Base-by-base conservation (phyloP, 2,888 invertebrate genomes). In the Hypercompe scribonia region DNA sequence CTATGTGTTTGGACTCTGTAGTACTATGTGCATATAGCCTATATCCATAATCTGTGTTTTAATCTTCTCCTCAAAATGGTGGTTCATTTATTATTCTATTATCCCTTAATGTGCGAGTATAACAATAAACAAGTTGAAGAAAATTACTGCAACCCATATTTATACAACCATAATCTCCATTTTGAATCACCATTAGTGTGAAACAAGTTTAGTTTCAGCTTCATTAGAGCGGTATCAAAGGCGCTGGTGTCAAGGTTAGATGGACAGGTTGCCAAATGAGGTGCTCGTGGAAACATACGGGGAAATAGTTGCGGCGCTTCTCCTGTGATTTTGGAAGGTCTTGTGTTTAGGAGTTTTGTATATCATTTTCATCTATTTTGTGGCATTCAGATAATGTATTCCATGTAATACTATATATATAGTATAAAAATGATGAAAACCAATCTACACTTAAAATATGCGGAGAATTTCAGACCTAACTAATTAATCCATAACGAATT, bases 201-300 rank as follows among this genome's bases (percentile, higher is more conserved):
- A 70, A 73, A 73, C 71, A 76, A 70, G 73, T 81, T 67, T 31
- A 75, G 65, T 71, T 69, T 71, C 21, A 74, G 72, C 69, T 69
- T 82, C 86, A 86, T 87, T 85, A 82, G 70, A 79, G 71, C 63
- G 69, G 76, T 81, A 80, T 76, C 74, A 76, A 65, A 71, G 70
- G 42, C 73, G 75, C 67, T 76, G 78, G 68, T 74, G 81, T 73
- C 78, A 84, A 79, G 83, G 75, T 68, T 77, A 66, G 79, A 84
- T 73, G 81, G 84, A 81, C 83, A 83, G 76, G 75, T 72, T 76
- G 36, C 76, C 36, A 80, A 81, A 83, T 83, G 84, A 84, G 81
- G 79, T 78, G 74, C 67, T 18, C 10, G 42, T 67, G 66, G 34
- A 84, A 82, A 80, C 70, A 84, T 74, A 82, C 70, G 72, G 11